Percentiles rank a stretch among this genome's conserved stretches.
Conservation (phyloP, 2,888 invertebrate species). For the Deroplatys truncata region DNA sequence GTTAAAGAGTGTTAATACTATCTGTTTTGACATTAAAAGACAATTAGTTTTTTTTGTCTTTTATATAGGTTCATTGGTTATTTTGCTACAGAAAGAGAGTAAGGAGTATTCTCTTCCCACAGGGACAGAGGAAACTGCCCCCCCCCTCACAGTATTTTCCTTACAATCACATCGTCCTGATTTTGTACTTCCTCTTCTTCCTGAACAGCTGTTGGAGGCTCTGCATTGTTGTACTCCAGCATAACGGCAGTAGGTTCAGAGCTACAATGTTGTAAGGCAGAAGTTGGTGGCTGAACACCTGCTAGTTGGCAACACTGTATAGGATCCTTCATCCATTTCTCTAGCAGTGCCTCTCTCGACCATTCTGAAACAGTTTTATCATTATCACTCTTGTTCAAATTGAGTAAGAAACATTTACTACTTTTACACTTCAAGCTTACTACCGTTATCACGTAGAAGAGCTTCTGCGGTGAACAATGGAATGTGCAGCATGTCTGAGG, state of each 20-base stretch:
- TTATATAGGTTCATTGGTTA: too few species aligned
- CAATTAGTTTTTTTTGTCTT: too few species aligned
- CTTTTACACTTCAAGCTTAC: background rate
- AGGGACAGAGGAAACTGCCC: too few species aligned
- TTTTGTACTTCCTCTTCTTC: background rate
- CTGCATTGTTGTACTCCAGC: slow-evolving; percentile 12
- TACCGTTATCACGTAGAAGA: slow-evolving; percentile 61
- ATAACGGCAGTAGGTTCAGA: background rate
- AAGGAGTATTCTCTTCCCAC: too few species aligned
- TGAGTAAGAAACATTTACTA: too few species aligned
- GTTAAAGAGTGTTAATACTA: too few species aligned
- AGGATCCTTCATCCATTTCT: slow-evolving; percentile 65
- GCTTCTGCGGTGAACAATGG: slow-evolving; percentile 67
- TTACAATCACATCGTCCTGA: background rate
- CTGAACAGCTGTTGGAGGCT: background rate
- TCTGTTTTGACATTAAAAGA: too few species aligned
- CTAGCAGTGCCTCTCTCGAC: slow-evolving; percentile 61
- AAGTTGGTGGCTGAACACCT: slow-evolving; percentile 59
- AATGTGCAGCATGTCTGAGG: slow-evolving; percentile 62
- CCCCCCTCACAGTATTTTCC: background rate
- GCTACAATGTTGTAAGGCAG: slow-evolving; percentile 43
- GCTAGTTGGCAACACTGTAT: slow-evolving; percentile 60
- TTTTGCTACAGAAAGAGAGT: too few species aligned
- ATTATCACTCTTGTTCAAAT: too few species aligned
- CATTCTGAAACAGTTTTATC: slow-evolving; percentile 51